phyloP scores from a whole-genome alignment of 1,140 invertebrate genomes.

The Pissodes strobi region DNA sequence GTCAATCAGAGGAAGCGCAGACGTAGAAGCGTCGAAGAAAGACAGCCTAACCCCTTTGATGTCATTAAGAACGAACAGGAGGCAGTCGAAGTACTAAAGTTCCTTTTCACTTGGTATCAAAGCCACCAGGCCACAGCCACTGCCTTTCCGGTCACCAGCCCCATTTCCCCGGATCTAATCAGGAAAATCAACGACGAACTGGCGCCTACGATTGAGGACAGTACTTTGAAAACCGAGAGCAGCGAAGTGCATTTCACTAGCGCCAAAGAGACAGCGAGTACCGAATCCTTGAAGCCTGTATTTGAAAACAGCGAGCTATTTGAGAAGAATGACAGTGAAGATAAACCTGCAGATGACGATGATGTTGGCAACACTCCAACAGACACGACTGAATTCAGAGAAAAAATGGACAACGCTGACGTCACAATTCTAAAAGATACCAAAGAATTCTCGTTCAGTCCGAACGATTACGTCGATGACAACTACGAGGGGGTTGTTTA shows the following conservation, averaged over 20 bases:
- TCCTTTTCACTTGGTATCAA: slow-evolving; percentile 58
- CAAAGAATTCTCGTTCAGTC: slow-evolving; percentile 13
- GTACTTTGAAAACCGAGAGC: neutral
- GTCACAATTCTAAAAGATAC: neutral
- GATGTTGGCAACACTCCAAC: neutral
- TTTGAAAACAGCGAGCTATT: slow-evolving; percentile 27
- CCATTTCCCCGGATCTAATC: slow-evolving; percentile 40
- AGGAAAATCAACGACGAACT: slow-evolving; percentile 54
- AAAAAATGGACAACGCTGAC: slow-evolving; percentile 19
- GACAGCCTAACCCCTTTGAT: slow-evolving; percentile 36
- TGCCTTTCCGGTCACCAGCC: slow-evolving; percentile 36
- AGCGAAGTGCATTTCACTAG: slow-evolving; percentile 15
- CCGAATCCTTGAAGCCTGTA: neutral
- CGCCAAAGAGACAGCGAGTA: slow-evolving; percentile 12
- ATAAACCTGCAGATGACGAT: neutral
- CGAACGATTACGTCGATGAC: slow-evolving; percentile 61
- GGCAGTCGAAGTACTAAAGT: slow-evolving; percentile 58
- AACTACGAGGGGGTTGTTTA: slow-evolving; percentile 59
- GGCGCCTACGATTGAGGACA: slow-evolving; percentile 25
- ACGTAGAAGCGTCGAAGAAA: slow-evolving; percentile 52
- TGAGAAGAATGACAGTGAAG: no score
- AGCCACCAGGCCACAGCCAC: slow-evolving; percentile 47
- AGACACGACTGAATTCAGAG: neutral
- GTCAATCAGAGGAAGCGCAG: slow-evolving; percentile 50
- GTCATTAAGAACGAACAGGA: slow-evolving; percentile 49